A percentile compares a stretch with the other conserved stretches of the same genome.
phyloP scores from a whole-genome alignment of 2,888 invertebrate genomes.

The Prenolepis imparis region DNA sequence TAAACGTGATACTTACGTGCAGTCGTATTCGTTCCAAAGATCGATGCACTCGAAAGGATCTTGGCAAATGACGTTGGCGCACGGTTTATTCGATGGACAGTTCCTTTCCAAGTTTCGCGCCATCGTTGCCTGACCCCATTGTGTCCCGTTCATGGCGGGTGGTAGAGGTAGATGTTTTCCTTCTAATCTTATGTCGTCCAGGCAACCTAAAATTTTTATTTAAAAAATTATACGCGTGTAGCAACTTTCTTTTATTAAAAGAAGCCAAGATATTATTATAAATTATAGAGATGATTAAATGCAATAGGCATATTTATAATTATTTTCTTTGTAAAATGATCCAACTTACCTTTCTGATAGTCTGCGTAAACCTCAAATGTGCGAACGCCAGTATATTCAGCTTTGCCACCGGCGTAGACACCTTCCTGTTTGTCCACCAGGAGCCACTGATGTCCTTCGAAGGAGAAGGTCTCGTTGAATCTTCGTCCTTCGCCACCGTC shows the following conservation, averaged over 20 bases:
- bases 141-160: slow-evolving; percentile 97
- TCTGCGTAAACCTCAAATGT: slow-evolving; percentile 98
- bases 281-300: neutral
- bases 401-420: slow-evolving; percentile 98
- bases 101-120: slow-evolving; percentile 96
- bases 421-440: slow-evolving; percentile 97
- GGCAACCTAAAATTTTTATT: slow-evolving; percentile 88
- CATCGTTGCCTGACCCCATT: slow-evolving; percentile 98
- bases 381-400: slow-evolving; percentile 97
- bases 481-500: slow-evolving; percentile 98
- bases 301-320: neutral
- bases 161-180: slow-evolving; percentile 98
- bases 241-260: neutral
- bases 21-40: slow-evolving; percentile 99
- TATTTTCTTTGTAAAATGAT: neutral
- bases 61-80: slow-evolving; percentile 97
- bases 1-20: slow-evolving; percentile 94
- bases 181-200: slow-evolving; percentile 95
- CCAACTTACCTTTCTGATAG: slow-evolving; percentile 93
- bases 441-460: slow-evolving; percentile 96
- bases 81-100: slow-evolving; percentile 98
- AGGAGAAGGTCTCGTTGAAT: slow-evolving; percentile 96
- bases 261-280: neutral
- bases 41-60: slow-evolving; percentile 98
- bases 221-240: neutral